Evolutionary conservation across 1,140 invertebrate species (phyloP), one percentile per base, ranked within the genome.

Genomic region (Ladona fulva): DNA sequence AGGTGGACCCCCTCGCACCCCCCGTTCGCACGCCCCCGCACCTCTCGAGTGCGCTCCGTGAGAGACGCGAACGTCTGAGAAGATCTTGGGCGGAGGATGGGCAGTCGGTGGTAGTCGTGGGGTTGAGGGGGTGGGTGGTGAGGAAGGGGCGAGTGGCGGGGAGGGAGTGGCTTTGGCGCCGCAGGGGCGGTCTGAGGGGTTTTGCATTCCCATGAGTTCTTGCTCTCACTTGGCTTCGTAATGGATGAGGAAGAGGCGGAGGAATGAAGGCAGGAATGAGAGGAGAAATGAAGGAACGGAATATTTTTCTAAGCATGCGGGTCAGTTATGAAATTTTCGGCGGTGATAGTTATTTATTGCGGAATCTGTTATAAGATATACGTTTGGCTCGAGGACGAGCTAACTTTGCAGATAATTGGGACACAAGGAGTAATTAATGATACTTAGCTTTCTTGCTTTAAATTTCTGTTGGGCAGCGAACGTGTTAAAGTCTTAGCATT

Each of bases 11-110:
- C 74, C 52, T n/a, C n/a, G 25, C 25, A n/a, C n/a, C n/a, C n/a
- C n/a, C n/a, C 29, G 29, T 37, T 37, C 52, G 75, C 77, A 78
- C 78, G 24, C 74, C 24, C 66, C 25, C 25, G 80, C 81, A 80
- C 82, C 82, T n/a, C 80, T 81, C 81, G 76, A 78, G 11, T 77
- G 25, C n/a, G n/a, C 29, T 37, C 80, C 76, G 79, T 76, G 77
- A 66, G 29, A 24, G 79, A 80, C 78, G 82, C 82, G 81, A 81
- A 78, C 77, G 78, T 82, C 81, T 80, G 82, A 83, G 82, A 81
- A 82, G 82, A 81, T n/a, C n/a, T 81, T 83, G 83, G 81, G 83
- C 82, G 82, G 80, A 77, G n/a, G 76, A 74, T 79, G 80, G 81
- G 81, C 81, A 81, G 82, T 79, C 77, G 78, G 77, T 76, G 29